Percentiles rank a stretch among this genome's conserved stretches.
Conservation (phyloP, 2,888 invertebrate species). For the Emmelina monodactyla region DNA sequence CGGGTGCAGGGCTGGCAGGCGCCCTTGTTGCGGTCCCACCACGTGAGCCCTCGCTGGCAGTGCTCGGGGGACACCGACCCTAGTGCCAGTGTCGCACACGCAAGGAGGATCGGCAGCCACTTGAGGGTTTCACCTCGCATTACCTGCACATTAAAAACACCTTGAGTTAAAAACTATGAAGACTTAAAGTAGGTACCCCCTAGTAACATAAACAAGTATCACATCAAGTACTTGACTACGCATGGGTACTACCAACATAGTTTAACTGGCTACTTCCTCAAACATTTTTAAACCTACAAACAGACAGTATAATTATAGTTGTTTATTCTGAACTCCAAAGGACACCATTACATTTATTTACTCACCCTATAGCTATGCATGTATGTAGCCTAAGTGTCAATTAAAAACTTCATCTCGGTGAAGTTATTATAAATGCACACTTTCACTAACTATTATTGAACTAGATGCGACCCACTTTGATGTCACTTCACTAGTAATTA, state of each 20-base stretch:
- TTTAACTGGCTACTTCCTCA: no score
- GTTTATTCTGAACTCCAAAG: no score
- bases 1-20: constrained; percentile 75
- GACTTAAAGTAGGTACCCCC: background rate
- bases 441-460: constrained; percentile 29
- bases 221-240: background rate
- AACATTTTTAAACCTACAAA: no score
- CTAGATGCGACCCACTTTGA: background rate
- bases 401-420: constrained; percentile 48
- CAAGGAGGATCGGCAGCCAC: constrained; percentile 48
- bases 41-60: constrained; percentile 68
- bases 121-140: constrained; percentile 51
- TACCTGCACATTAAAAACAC: constrained; percentile 51
- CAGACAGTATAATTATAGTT: no score
- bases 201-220: background rate
- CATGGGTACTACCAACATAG: background rate
- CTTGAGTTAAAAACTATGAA: background rate
- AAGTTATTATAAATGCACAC: constrained; percentile 39
- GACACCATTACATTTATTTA: no score
- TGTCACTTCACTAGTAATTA: no score
- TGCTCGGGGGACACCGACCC: constrained; percentile 33
- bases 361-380: constrained; percentile 51
- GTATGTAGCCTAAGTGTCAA: constrained; percentile 43
- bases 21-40: constrained; percentile 73
- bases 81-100: constrained; percentile 44